These are phyloP conservation scores for Urocynchramus pylzowi DNA, from an alignment of 2,113 vertebrate genomes.

Conservation along the genomic window DNA sequence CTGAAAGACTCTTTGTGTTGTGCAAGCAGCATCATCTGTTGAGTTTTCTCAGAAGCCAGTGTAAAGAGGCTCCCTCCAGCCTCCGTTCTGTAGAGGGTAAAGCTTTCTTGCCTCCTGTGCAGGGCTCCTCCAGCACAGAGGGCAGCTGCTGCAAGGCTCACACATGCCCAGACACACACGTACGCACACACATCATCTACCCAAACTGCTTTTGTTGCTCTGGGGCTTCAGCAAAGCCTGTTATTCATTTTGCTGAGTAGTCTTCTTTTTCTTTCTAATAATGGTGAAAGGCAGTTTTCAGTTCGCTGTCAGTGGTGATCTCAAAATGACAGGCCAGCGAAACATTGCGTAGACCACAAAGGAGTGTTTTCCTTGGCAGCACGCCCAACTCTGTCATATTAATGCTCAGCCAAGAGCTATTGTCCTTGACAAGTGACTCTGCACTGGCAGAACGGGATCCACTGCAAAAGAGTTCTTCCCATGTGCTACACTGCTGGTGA, in stretches of 20 bases:
- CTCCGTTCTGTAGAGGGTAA: neutral
- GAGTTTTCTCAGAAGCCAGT: neutral
- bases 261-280: neutral
- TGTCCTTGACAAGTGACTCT: constrained; percentile 64
- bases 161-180: neutral
- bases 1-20: constrained; percentile 10
- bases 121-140: neutral
- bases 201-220: neutral
- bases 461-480: neutral
- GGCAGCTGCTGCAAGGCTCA: neutral
- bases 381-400: neutral
- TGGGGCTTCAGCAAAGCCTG: neutral
- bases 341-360: constrained; percentile 4
- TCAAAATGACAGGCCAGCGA: constrained; percentile 15
- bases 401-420: constrained; percentile 45
- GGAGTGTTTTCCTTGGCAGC: constrained; percentile 56
- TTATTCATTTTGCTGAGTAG: neutral
- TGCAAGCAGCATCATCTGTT: neutral
- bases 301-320: neutral
- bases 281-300: constrained; percentile 42
- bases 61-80: neutral
- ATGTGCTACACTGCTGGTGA: neutral
- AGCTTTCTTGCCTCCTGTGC: neutral
- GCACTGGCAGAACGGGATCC: neutral
- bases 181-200: neutral